Evolutionary conservation across 2,113 vertebrate genomes (phyloP).

Genomic region (Phocoena phocoena): DNA sequence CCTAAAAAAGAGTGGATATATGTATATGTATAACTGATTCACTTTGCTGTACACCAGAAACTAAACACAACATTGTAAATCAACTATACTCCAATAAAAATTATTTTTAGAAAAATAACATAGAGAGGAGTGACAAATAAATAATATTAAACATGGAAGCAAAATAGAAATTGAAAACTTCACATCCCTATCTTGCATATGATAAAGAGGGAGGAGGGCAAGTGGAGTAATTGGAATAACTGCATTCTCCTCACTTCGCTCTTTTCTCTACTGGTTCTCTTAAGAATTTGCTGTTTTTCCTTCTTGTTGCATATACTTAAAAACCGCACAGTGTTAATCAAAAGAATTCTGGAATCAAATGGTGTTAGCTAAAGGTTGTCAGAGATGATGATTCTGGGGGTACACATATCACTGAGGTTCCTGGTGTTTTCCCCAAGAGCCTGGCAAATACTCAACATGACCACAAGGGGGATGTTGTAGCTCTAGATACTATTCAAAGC

Average conservation of each 20-base stretch:
- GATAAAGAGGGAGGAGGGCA: not conserved
- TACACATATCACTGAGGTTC: not conserved
- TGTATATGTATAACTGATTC: no score
- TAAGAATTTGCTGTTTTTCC: not conserved
- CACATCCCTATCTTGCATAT: not conserved
- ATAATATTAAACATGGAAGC: not conserved
- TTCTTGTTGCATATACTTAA: not conserved
- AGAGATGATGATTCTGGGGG: not conserved
- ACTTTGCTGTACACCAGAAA: no score
- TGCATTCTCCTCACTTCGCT: not conserved
- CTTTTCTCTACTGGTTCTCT: not conserved
- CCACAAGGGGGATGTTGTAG: slow-evolving; percentile 59
- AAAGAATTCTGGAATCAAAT: not conserved
- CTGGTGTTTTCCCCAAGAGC: not conserved
- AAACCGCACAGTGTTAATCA: not conserved
- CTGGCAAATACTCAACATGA: slow-evolving; percentile 14
- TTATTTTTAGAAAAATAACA: not conserved
- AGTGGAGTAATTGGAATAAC: not conserved
- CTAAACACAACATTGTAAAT: not conserved
- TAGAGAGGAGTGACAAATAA: not conserved
- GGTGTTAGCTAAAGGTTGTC: not conserved
- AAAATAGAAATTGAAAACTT: not conserved
- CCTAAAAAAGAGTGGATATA: no score
- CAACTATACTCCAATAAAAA: not conserved
- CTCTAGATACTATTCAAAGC: not conserved